Base-by-base conservation (phyloP, 2,113 vertebrate species). In the Brachyhypopomus gauderio region DNA sequence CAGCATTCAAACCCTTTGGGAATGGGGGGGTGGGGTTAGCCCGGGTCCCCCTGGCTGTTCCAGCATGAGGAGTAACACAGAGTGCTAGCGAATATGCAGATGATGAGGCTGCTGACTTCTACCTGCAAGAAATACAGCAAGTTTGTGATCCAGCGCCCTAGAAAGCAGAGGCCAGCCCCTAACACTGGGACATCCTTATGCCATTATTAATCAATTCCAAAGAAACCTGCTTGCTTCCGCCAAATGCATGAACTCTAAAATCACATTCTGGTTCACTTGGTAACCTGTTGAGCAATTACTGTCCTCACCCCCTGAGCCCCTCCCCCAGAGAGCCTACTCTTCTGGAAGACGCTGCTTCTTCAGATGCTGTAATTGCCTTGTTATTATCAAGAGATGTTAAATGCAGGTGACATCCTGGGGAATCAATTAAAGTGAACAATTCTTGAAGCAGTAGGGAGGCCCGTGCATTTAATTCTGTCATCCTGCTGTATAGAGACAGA, bases 371-470 rank as follows among this genome's bases (percentile, higher is more conserved):
- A 89, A 89, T 87, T 88, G 79, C 27, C 76, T 52, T 75, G 77
- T 59, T 81, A 83, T 85, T 87, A 77, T 89, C 84, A 81, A 78
- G 62, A 66, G 38, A 63, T 77, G 82, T 74, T 64, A 83, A 85
- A 45, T 69, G 81, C 52, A 22, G 63, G 73, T 30, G 9, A 23
- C 36, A 86, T 81, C 81, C 87, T 58, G 30, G 75, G 86, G 82
- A 78, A 79, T 85, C 81, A 71, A 87, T 85, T 86, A 83, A 41
- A 85, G 45, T 76, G 62, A 60, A 67, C 72, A 78, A 73, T 27
- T 7, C 63, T 38, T 58, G 45, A 36, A 78, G 70, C 74, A 80
- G 72, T 16, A 64, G 63, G 30, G 23, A 12, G 56, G 41, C 16
- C 8, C 23, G 4, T 67, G 86, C 77, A 77, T 82, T 83, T 67